Evolutionary conservation across 2,797 vertebrate species (phyloP).

Genomic region (Leptatherina wallacei): DNA sequence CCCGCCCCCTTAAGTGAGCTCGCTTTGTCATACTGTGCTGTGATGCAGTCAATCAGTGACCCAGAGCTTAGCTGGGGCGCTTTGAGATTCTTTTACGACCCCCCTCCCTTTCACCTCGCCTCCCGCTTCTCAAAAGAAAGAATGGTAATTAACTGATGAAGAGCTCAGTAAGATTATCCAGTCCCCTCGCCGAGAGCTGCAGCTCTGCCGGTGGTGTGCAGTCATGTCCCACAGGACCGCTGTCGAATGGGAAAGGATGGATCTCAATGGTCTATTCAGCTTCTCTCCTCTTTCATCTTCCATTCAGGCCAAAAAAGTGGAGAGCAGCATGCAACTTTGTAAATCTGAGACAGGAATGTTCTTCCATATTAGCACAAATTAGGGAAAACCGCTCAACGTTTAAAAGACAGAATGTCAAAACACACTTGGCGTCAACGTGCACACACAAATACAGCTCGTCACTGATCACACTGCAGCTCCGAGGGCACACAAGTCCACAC

Average conservation of each 20-base stretch:
- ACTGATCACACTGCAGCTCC: constrained; percentile 39
- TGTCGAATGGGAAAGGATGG: constrained; percentile 63
- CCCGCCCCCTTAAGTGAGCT: constrained; percentile 69
- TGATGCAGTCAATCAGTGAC: constrained; percentile 81
- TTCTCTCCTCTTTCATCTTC: constrained; percentile 67
- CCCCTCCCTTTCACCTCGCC: constrained; percentile 64
- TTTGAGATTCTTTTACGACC: constrained; percentile 77
- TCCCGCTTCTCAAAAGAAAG: constrained; percentile 68
- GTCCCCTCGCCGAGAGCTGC: constrained; percentile 60
- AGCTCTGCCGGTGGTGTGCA: constrained; percentile 64
- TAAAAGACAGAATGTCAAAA: constrained; percentile 46
- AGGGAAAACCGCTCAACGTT: constrained; percentile 49
- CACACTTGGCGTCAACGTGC: constrained; percentile 36
- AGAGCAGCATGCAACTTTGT: constrained; percentile 50
- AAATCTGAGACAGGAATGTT: constrained; percentile 58
- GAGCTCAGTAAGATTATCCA: constrained; percentile 81
- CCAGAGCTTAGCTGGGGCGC: constrained; percentile 75
- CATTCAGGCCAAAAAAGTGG: constrained; percentile 47
- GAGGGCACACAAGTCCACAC: constrained; percentile 55
- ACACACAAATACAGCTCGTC: constrained; percentile 10
- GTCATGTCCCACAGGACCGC: constrained; percentile 71
- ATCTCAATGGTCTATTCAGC: constrained; percentile 77
- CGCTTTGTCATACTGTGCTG: constrained; percentile 71
- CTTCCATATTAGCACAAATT: constrained; percentile 63
- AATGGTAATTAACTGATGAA: constrained; percentile 85